Evolutionary conservation across 2,797 vertebrate genomes (phyloP).

Genomic region (Dryobates pubescens): DNA sequence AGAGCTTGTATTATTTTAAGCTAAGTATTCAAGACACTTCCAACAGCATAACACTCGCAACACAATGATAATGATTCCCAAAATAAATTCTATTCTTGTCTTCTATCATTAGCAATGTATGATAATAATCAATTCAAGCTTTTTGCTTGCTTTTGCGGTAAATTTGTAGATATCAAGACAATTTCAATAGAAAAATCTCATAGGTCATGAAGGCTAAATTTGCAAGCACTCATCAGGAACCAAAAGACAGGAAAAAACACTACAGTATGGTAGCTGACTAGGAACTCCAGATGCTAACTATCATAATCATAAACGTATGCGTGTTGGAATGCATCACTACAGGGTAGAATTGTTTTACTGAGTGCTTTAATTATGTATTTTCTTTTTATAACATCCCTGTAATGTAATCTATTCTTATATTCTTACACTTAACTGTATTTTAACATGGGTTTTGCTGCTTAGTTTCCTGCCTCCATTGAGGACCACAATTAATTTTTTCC

Average conservation of each 20-base stretch:
- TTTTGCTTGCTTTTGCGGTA: not conserved
- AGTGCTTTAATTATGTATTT: slow-evolving; percentile 37
- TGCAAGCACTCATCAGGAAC: slow-evolving; percentile 8
- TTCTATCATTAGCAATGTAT: not conserved
- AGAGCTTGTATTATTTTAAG: not conserved
- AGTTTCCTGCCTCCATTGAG: not conserved
- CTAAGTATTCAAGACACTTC: not conserved
- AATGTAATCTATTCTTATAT: not conserved
- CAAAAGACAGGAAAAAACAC: not conserved
- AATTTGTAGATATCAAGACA: not conserved
- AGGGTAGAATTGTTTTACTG: not conserved
- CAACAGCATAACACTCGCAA: not conserved
- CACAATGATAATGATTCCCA: not conserved
- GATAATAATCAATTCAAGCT: not conserved
- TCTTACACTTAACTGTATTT: not conserved
- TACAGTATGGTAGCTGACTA: not conserved
- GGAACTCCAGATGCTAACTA: slow-evolving; percentile 14
- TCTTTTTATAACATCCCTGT: slow-evolving; percentile 34
- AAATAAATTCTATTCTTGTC: not conserved
- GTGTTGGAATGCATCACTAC: slow-evolving; percentile 33
- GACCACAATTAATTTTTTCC: not conserved
- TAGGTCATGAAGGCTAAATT: not conserved
- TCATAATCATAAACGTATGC: not conserved
- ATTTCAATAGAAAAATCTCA: not conserved
- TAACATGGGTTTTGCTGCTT: not conserved